Conservation (phyloP, 2,113 vertebrate genomes). For the Clarias gariepinus region DNA sequence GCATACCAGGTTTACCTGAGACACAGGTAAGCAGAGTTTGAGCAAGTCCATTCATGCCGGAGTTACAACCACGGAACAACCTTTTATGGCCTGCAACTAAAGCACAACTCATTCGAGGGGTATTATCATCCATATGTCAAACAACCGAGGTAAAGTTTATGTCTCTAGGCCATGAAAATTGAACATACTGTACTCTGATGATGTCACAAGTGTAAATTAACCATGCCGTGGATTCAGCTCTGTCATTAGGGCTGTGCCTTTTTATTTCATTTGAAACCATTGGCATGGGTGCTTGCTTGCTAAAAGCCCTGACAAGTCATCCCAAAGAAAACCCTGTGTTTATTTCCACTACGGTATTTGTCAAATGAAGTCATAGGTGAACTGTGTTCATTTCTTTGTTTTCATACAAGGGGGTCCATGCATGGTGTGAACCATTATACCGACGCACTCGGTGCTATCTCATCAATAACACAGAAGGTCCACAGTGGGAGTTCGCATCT, state of each 20-base stretch:
- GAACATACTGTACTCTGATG: background rate
- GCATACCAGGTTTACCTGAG: slow-evolving; percentile 50
- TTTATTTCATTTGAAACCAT: background rate
- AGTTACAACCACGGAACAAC: slow-evolving; percentile 53
- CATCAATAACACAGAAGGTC: slow-evolving; percentile 13
- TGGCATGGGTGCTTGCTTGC: background rate
- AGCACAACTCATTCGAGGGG: slow-evolving; percentile 34
- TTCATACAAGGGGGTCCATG: background rate
- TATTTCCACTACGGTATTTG: slow-evolving; percentile 1
- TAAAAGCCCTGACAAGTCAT: background rate
- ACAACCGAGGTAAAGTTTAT: background rate
- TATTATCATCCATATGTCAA: background rate
- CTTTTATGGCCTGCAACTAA: slow-evolving; percentile 63
- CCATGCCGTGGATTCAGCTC: background rate
- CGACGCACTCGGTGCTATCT: slow-evolving; percentile 15
- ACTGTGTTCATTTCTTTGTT: slow-evolving; percentile 14
- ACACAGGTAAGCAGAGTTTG: background rate
- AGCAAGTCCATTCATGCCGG: slow-evolving; percentile 34
- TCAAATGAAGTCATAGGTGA: slow-evolving; percentile 30
- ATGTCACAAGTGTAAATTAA: slow-evolving; percentile 18
- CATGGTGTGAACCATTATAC: background rate
- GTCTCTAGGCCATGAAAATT: slow-evolving; percentile 16
- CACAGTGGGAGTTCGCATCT: slow-evolving; percentile 60
- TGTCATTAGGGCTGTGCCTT: slow-evolving; percentile 11
- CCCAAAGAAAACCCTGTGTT: background rate